phyloP scores from a whole-genome alignment of 2,888 invertebrate species.

The Cephalotes varians region DNA sequence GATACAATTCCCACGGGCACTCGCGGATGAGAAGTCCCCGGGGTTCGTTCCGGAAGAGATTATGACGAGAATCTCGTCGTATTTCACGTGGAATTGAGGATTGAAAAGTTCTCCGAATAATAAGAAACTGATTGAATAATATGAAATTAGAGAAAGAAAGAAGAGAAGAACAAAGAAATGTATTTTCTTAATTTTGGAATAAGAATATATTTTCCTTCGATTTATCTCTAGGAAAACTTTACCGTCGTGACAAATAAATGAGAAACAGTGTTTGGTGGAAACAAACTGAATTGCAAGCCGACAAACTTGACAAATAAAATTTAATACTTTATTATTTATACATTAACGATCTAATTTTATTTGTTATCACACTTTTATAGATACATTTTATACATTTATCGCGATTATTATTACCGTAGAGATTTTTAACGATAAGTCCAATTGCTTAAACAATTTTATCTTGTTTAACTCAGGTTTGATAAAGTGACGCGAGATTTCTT shows the following conservation, averaged over 20 bases:
- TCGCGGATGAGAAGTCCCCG: conserved; percentile 47
- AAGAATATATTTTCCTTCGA: conserved; percentile 13
- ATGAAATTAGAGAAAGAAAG: background rate
- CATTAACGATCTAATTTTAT: background rate
- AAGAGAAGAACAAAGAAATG: background rate
- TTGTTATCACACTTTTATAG: background rate
- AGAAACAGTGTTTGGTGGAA: background rate
- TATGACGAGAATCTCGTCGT: conserved; percentile 45
- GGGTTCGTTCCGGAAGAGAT: conserved; percentile 54
- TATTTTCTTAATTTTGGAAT: conserved; percentile 23
- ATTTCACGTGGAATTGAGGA: conserved; percentile 6
- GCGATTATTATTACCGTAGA: background rate
- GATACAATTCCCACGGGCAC: conserved; percentile 41
- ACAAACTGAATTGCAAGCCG: background rate
- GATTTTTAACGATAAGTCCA: background rate
- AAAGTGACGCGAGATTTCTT: background rate
- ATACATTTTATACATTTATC: background rate
- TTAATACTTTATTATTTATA: conserved; percentile 3
- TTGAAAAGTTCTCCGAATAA: background rate
- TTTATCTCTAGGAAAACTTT: background rate
- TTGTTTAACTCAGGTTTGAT: background rate
- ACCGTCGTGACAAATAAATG: background rate
- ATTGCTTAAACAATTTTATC: background rate
- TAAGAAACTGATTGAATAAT: background rate
- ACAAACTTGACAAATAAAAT: conserved; percentile 8